Percentiles rank a stretch among this genome's conserved stretches.
Conservation (phyloP, 2,113 vertebrate species). For the Tachysurus fulvidraco region DNA sequence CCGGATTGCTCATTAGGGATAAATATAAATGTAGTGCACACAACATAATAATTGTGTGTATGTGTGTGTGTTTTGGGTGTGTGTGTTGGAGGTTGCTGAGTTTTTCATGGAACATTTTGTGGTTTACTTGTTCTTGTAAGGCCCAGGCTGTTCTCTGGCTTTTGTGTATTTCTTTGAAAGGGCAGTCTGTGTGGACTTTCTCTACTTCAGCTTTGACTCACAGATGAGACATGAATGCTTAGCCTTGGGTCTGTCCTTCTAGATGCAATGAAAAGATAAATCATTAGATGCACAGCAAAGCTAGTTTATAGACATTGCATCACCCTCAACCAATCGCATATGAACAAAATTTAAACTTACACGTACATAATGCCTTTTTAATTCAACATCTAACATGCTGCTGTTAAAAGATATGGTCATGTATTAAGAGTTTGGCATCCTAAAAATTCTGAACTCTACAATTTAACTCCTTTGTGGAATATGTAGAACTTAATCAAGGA, state of each 20-base stretch:
- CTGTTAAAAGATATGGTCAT: not conserved
- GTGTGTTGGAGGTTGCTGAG: not conserved
- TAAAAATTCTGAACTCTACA: not conserved
- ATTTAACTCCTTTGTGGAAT: not conserved
- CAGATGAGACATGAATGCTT: constrained; percentile 18
- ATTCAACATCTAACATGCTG: not conserved
- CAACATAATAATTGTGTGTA: not conserved
- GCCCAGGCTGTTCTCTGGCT: constrained; percentile 35
- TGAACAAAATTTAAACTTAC: not conserved
- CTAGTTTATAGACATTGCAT: constrained; percentile 36
- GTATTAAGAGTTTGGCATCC: not conserved
- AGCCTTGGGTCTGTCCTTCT: constrained; percentile 50
- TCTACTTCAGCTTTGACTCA: constrained; percentile 39
- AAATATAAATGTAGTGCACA: too few species aligned
- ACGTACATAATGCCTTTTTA: not conserved
- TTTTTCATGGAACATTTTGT: constrained; percentile 15
- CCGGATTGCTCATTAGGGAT: too few species aligned
- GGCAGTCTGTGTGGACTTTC: not conserved
- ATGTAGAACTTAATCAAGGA: not conserved
- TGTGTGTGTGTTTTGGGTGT: constrained; percentile 10
- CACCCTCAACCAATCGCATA: constrained; percentile 22
- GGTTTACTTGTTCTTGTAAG: constrained; percentile 6
- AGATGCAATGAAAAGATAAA: constrained; percentile 44
- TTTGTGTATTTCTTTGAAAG: constrained; percentile 44
- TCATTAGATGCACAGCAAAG: constrained; percentile 32